phyloP scores from a whole-genome alignment of 1,140 invertebrate genomes.

The Caerostris extrusa region DNA sequence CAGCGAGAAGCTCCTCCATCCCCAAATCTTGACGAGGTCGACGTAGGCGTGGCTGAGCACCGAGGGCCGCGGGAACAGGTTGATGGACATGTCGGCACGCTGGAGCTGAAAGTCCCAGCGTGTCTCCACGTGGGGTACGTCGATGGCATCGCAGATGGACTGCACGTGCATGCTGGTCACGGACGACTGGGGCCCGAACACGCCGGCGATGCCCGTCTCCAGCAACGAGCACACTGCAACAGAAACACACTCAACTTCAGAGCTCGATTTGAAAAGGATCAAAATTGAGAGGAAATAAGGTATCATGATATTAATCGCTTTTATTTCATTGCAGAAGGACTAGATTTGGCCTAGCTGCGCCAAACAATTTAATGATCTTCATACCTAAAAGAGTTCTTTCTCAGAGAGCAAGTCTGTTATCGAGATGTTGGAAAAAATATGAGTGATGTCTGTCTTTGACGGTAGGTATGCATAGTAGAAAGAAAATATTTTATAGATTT shows the following conservation, averaged over 20 bases:
- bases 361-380: too few species aligned
- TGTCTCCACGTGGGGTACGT: slow-evolving; percentile 96
- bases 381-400: too few species aligned
- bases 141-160: slow-evolving; percentile 97
- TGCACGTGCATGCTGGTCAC: slow-evolving; percentile 96
- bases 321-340: too few species aligned
- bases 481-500: too few species aligned
- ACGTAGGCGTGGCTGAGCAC: slow-evolving; percentile 91
- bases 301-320: too few species aligned
- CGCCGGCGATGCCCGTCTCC: slow-evolving; percentile 93
- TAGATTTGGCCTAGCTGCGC: too few species aligned
- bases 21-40: slow-evolving; percentile 92
- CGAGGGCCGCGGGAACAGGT: slow-evolving; percentile 96
- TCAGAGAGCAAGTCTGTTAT: too few species aligned
- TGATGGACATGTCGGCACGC: slow-evolving; percentile 94
- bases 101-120: slow-evolving; percentile 92
- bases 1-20: slow-evolving; percentile 96
- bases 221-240: slow-evolving; percentile 93
- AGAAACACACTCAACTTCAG: background rate
- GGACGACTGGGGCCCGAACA: slow-evolving; percentile 95
- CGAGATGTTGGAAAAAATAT: too few species aligned
- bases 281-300: too few species aligned
- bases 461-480: too few species aligned
- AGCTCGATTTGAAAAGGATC: too few species aligned
- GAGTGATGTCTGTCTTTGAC: too few species aligned